These are phyloP conservation scores for Cetonia aurata DNA, from an alignment of 2,888 invertebrate species.

Conservation along the genomic window DNA sequence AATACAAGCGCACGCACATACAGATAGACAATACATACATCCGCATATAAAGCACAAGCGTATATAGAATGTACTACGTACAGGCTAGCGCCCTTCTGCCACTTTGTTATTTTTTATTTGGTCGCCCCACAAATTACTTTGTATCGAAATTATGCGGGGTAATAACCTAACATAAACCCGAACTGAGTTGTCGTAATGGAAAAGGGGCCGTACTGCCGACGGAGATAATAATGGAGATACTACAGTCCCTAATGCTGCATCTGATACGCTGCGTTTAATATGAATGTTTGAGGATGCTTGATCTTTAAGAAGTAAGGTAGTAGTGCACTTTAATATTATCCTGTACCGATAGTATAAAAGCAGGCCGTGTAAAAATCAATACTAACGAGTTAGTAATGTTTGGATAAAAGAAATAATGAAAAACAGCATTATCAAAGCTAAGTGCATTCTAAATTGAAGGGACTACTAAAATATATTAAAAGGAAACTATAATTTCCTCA, in stretches of 20 bases:
- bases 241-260: constrained; percentile 8
- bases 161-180: constrained; percentile 23
- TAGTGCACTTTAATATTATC: no score
- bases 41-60: not conserved
- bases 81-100: constrained; percentile 20
- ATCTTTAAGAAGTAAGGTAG: constrained; percentile 7
- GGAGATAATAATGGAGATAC: constrained; percentile 25
- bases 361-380: no score
- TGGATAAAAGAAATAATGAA: no score
- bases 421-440: no score
- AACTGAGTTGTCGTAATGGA: constrained; percentile 1
- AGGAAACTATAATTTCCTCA: no score
- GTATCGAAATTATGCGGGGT: constrained; percentile 44
- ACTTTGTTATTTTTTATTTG: constrained; percentile 35
- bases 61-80: not conserved
- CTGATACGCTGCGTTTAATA: constrained; percentile 16
- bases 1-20: not conserved
- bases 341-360: no score
- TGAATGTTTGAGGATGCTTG: constrained; percentile 26
- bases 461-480: no score
- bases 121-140: constrained; percentile 40
- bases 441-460: no score
- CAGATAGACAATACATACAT: not conserved
- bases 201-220: constrained; percentile 1
- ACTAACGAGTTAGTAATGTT: no score